Evolutionary conservation across 2,888 invertebrate genomes (phyloP), one percentile per base, ranked within the genome.

Genomic region (Fragum fragum): DNA sequence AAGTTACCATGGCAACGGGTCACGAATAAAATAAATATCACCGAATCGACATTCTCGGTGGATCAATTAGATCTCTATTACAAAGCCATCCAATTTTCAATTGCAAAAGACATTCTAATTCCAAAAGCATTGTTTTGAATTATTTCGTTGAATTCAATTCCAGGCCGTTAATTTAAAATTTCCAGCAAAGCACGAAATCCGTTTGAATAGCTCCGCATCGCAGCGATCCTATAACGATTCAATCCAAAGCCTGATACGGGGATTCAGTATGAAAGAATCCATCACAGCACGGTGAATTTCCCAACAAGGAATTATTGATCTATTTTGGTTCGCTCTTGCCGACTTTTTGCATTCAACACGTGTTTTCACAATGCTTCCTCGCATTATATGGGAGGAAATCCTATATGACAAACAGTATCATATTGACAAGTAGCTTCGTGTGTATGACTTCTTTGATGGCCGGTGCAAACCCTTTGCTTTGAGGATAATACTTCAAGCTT

Each of bases 1-100:
- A 42, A 78, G 83, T 84, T 75, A 57, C 83, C 80, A 77, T 78
- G 77, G 66, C 77, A 78, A 84, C 83, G 36, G 39, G 57, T 52
- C 66, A 73, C 42, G 59, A 71, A 69, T 66, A 78, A 69, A 70
- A 70, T 63, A 66, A 66, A 66, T 66, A 66, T 66, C 83, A 75
- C 69, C 68, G 80, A 52, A 80, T 77, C 71, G 73, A 75, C 74
- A 52, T 74, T 74, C 76, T 68, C 61, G 18, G 23, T 55, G 32
- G 73, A 73, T 73, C 73, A 73, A 73, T 73, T 61, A 47, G 39
- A 26, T 29, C 42, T 39, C 28, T 26, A 28, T 23, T 70, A 47
- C 52, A 52, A 42, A 21, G 42, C 5, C 36, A 32, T 63, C 32
- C 36, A 63, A 63, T 63, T 29, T 32, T 6, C n/a, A 36, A 29